Conservation (phyloP, 2,888 invertebrate species). For the Volucella inflata region DNA sequence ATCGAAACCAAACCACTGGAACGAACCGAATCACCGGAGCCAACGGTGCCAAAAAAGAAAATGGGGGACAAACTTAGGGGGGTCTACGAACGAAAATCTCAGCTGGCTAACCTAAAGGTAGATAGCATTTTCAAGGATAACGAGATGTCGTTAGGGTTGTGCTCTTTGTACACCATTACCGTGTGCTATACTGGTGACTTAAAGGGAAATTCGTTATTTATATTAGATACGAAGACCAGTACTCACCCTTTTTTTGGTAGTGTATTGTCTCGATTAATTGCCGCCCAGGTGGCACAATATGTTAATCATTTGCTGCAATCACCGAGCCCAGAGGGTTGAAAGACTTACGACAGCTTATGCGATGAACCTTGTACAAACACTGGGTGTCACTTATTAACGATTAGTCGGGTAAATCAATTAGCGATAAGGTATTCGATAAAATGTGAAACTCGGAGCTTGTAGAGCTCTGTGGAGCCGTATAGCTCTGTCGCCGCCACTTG, state of each 20-base stretch:
- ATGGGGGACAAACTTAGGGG: neutral
- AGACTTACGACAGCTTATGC: slow-evolving; percentile 19
- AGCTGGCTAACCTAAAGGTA: slow-evolving; percentile 36
- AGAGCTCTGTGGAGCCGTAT: neutral
- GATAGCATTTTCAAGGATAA: slow-evolving; percentile 61
- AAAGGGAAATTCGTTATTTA: neutral
- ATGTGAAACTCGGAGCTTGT: neutral
- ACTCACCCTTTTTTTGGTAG: slow-evolving; percentile 59
- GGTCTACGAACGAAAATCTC: slow-evolving; percentile 25
- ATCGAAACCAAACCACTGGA: neutral
- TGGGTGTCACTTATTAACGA: slow-evolving; percentile 69
- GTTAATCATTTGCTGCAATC: slow-evolving; percentile 67
- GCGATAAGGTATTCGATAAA: slow-evolving; percentile 66
- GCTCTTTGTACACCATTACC: slow-evolving; percentile 16
- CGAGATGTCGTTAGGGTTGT: neutral
- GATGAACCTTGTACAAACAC: slow-evolving; percentile 65
- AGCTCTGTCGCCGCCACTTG: slow-evolving; percentile 28
- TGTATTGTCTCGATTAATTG: slow-evolving; percentile 47
- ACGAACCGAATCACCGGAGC: slow-evolving; percentile 6
- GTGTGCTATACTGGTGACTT: slow-evolving; percentile 5
- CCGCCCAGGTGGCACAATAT: slow-evolving; percentile 67
- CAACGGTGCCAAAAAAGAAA: neutral
- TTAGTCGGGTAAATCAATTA: slow-evolving; percentile 71
- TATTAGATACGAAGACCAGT: neutral
- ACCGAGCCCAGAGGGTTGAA: slow-evolving; percentile 3